Evolutionary conservation across 1,140 invertebrate genomes (phyloP).

Genomic region (Calycopis cecrops): DNA sequence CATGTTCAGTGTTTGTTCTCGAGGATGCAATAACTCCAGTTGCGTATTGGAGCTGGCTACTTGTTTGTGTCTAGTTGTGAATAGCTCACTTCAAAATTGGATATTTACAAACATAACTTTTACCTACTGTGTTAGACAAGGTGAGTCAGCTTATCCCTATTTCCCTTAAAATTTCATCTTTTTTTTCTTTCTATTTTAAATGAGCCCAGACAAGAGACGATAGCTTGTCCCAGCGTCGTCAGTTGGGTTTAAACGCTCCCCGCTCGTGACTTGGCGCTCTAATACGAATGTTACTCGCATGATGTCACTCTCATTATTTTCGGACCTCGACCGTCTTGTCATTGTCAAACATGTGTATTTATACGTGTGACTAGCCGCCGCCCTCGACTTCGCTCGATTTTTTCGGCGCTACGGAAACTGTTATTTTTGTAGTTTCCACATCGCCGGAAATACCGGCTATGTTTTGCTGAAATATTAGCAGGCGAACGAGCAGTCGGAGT

Average conservation of each 20-base stretch:
- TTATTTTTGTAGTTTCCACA: neutral
- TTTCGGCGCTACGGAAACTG: neutral
- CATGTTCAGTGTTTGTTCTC: too few species aligned
- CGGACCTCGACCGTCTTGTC: conserved; percentile 34
- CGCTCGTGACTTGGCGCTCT: conserved; percentile 17
- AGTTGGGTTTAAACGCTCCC: conserved; percentile 19
- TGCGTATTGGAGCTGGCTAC: too few species aligned
- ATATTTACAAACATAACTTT: too few species aligned
- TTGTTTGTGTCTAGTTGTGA: too few species aligned
- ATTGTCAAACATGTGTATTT: conserved; percentile 16
- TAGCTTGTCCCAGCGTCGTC: too few species aligned
- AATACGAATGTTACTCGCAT: conserved; percentile 31
- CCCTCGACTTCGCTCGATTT: neutral
- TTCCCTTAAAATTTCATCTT: too few species aligned
- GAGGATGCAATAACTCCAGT: too few species aligned
- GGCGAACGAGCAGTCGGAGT: neutral
- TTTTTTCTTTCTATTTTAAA: too few species aligned
- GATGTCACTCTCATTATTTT: conserved; percentile 63
- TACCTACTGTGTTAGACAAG: too few species aligned
- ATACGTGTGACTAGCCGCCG: neutral
- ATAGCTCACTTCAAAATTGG: too few species aligned
- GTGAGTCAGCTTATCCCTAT: too few species aligned
- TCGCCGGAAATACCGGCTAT: neutral
- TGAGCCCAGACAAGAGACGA: too few species aligned
- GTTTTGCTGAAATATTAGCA: neutral